Evolutionary conservation across 2,888 invertebrate genomes (phyloP).

Genomic region (Diploptera punctata): DNA sequence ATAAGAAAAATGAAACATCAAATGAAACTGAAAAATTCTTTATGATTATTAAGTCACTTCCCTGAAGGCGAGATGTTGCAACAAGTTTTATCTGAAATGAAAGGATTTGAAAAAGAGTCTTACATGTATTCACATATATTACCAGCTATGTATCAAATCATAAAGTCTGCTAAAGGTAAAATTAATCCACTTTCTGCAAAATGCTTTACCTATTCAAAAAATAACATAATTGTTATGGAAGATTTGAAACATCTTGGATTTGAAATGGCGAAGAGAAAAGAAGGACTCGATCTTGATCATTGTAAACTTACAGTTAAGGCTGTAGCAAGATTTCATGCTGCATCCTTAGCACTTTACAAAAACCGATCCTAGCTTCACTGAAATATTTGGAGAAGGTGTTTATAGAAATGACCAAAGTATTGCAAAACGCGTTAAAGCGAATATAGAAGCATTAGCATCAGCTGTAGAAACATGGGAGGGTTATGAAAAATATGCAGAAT

Average conservation of each 20-base stretch:
- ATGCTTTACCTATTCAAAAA: neutral
- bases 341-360: conserved; percentile 32
- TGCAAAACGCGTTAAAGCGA: too few species aligned
- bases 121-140: conserved; percentile 6
- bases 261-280: conserved; percentile 28
- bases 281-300: conserved; percentile 36
- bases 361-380: too few species aligned
- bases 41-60: conserved; percentile 29
- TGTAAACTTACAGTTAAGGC: conserved; percentile 21
- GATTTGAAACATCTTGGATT: conserved; percentile 35
- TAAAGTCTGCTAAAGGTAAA: neutral
- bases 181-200: neutral
- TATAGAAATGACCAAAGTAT: neutral
- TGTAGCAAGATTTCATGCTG: conserved; percentile 39
- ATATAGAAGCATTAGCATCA: conserved; percentile 3
- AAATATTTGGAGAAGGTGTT: conserved; percentile 23
- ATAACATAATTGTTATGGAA: conserved; percentile 31
- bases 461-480: conserved; percentile 33
- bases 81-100: conserved; percentile 5
- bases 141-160: neutral
- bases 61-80: conserved; percentile 23
- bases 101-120: conserved; percentile 24
- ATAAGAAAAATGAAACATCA: neutral
- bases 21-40: neutral
- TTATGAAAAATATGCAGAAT: conserved; percentile 20